Percentiles rank a stretch among this genome's conserved stretches.
Conservation (phyloP, 2,797 vertebrate genomes). For the Megalops cyprinoides region DNA sequence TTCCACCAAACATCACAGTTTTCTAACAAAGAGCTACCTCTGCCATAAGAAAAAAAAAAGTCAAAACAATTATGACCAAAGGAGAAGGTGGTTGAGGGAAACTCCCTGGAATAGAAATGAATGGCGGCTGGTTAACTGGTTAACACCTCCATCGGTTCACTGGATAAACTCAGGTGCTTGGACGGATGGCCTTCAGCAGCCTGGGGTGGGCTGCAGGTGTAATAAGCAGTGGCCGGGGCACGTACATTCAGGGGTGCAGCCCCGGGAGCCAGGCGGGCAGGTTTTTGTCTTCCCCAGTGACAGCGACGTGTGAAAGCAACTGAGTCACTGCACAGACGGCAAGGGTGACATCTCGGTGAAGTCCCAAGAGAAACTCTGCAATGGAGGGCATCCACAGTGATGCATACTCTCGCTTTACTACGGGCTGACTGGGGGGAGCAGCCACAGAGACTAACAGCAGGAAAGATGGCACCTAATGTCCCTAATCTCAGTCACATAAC, state of each 20-base stretch:
- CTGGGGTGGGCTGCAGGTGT: background rate
- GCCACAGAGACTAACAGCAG: background rate
- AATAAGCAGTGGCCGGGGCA: background rate
- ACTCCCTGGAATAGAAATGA: background rate
- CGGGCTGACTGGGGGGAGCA: background rate
- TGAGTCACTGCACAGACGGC: background rate
- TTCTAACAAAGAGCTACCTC: background rate
- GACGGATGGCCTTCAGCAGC: background rate
- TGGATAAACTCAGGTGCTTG: background rate
- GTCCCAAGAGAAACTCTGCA: background rate
- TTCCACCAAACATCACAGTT: background rate
- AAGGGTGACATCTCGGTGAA: background rate
- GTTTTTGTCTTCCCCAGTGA: background rate
- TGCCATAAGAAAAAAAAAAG: no score
- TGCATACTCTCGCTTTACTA: background rate
- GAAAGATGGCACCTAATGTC: background rate
- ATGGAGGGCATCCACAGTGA: background rate
- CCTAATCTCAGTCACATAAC: background rate
- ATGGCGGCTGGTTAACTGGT: background rate
- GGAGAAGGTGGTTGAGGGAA: background rate
- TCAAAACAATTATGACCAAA: background rate
- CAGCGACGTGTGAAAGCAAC: background rate
- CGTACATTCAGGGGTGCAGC: no score
- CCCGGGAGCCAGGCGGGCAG: no score
- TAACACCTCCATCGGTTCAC: background rate